Conservation (phyloP, 2,797 vertebrate genomes). For the Pseudomugil gertrudae region DNA sequence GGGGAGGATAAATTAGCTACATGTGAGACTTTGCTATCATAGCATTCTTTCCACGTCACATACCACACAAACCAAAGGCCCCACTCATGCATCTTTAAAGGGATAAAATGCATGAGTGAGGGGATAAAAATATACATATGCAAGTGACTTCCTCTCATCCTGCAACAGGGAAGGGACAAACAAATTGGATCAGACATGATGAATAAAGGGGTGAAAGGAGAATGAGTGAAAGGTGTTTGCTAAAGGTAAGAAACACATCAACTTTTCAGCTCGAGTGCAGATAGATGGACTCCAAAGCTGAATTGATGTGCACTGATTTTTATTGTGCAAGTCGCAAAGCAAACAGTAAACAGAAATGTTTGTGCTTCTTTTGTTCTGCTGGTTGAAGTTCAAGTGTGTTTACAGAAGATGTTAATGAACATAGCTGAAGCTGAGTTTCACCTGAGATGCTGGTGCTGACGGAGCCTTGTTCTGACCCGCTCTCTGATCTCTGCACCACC, state of each 20-base stretch:
- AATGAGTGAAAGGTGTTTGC: constrained; percentile 11
- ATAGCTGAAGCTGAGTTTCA: constrained; percentile 38
- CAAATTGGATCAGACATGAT: constrained; percentile 72
- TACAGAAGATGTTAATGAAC: background rate
- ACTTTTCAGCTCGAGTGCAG: background rate
- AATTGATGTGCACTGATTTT: background rate
- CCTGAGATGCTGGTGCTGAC: constrained; percentile 40
- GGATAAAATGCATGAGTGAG: constrained; percentile 73
- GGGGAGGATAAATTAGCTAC: constrained; percentile 72
- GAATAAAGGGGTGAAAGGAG: constrained; percentile 28
- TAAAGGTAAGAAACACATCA: constrained; percentile 14
- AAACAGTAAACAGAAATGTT: background rate
- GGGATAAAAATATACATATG: constrained; percentile 79
- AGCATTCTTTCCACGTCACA: constrained; percentile 80
- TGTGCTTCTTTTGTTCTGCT: background rate
- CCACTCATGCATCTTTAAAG: constrained; percentile 65
- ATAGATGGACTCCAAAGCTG: background rate
- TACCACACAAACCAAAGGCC: constrained; percentile 56
- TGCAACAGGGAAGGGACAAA: constrained; percentile 65
- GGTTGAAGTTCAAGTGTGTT: constrained; percentile 53
- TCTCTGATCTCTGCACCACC: constrained; percentile 28
- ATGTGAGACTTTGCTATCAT: constrained; percentile 78
- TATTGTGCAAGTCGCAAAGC: background rate
- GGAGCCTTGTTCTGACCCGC: constrained; percentile 26
- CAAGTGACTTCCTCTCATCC: constrained; percentile 67